Evolutionary conservation across 2,113 vertebrate species (phyloP), one percentile per base, ranked within the genome.

Genomic region (Abramis brama): DNA sequence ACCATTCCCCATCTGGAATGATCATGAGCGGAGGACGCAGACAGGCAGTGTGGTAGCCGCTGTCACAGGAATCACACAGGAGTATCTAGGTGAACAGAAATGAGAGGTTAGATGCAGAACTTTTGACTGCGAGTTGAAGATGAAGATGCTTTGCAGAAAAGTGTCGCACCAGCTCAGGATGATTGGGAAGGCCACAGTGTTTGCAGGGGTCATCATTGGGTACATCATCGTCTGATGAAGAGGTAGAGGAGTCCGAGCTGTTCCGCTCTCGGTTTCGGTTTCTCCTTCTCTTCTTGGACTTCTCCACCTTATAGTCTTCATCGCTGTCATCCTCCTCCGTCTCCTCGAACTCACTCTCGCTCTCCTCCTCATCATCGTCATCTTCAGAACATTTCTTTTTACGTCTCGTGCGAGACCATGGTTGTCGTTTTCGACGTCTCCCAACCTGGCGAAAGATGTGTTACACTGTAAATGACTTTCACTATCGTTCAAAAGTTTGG

Each of bases 1-100:
- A 99, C 98, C 98, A 99, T 70, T 99, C 98, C 89, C 98, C 98
- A 0, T 99, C 97, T 0, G 98, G 98, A 91, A 99, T 99, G 88
- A 99, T 95, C 98, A 99, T 99, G 92, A 99, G 92, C 0, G 98
- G 98, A 17, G 98, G 98, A 13, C 98, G 96, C 74, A 99, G 96
- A 85, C 98, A 99, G 75, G 98, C 98, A 0, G 98, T 99, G 88
- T 99, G 98, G 92, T 99, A 99, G 10, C 98, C 98, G 0, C 94
- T 98, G 93, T 99, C 98, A 82, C 98, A 99, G 0, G 97, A 99
- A 85, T 99, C 98, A 15, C 98, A 99, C 85, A 99, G 86, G 52
- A 99, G 92, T 90, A 99, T 99, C 98, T 99, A 89, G 0, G 66
- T 83, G 86, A 62, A n/a, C 15, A 3, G 79, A 33, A 57, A 80